A percentile compares a stretch with the other conserved stretches of the same genome.
Conservation (phyloP, 1,140 invertebrate genomes). For the Ladona fulva region DNA sequence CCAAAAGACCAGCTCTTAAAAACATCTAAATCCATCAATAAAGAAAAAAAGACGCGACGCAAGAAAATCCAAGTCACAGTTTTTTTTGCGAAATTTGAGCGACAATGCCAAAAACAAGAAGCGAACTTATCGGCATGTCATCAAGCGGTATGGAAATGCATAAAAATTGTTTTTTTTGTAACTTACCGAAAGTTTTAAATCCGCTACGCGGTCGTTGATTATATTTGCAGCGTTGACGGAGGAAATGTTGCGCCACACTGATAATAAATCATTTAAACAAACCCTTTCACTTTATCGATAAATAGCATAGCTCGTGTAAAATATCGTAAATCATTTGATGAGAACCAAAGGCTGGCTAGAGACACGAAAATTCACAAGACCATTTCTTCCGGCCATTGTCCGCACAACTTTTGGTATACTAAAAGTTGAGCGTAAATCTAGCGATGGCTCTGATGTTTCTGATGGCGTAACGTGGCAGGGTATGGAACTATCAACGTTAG, state of each 20-base stretch:
- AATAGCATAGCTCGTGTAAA: neutral
- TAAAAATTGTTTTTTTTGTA: neutral
- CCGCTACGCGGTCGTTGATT: neutral
- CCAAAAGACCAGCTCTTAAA: neutral
- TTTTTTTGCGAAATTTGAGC: too few species aligned
- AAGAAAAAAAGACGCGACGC: too few species aligned
- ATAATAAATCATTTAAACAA: neutral
- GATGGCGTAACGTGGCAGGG: neutral
- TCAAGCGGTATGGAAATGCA: too few species aligned
- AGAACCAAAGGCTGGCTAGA: neutral
- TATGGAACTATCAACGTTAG: too few species aligned
- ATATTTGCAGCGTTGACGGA: neutral
- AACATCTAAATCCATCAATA: too few species aligned
- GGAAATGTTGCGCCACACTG: neutral
- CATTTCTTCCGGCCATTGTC: neutral
- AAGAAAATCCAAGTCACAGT: too few species aligned
- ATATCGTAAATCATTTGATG: too few species aligned
- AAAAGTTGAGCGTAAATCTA: neutral
- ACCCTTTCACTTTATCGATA: neutral
- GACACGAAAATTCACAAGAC: neutral
- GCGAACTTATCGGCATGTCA: too few species aligned
- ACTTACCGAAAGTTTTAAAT: neutral
- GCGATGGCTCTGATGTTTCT: neutral
- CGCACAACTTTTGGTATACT: neutral
- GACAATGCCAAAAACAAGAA: too few species aligned